Base-by-base conservation (phyloP, 2,888 invertebrate genomes). In the Tanytarsus gracilentus region DNA sequence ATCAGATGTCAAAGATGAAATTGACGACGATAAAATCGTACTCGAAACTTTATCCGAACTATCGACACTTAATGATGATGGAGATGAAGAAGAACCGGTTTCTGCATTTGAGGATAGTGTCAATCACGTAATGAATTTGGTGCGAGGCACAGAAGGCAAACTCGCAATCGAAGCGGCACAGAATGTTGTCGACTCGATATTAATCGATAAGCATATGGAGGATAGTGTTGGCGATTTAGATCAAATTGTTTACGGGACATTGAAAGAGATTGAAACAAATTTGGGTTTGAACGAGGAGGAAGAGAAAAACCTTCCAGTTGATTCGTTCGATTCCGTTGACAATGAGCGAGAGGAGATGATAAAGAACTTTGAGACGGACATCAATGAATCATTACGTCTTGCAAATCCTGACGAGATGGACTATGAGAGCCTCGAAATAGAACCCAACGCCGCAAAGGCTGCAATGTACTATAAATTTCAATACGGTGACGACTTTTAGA, bases 391-490 rank as follows among this genome's bases (percentile, higher is more conserved):
- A 9, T 5, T 55, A 18, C n/a, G 6, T 33, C 11, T 44, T 5
- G 16, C 18, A 44, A 18, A n/a, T 44, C 11, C 21, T 18, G 18
- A 44, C n/a, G n/a, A n/a, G n/a, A n/a, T n/a, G n/a, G n/a, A n/a
- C n/a, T n/a, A n/a, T n/a, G n/a, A n/a, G n/a, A n/a, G n/a, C n/a
- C n/a, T n/a, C n/a, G n/a, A n/a, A n/a, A n/a, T n/a, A 2, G 23
- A 16, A 18, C 55, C 55, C 8, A 55, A 55, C 14, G 27, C 25
- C 14, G 55, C 55, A 6, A 55, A 55, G 27, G 55, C 55, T 14
- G 55, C 55, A 4, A 25, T 55, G 26, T 26, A 33, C 9, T 40
- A 26, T 18, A 55, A 39, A 16, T 26, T 26, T 8, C 26, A 36
- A 26, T 33, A 40, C 27, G 53, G 39, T n/a, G 53, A 53, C 23